Conservation (phyloP, 2,113 vertebrate species). For the Spheniscus mendiculus region DNA sequence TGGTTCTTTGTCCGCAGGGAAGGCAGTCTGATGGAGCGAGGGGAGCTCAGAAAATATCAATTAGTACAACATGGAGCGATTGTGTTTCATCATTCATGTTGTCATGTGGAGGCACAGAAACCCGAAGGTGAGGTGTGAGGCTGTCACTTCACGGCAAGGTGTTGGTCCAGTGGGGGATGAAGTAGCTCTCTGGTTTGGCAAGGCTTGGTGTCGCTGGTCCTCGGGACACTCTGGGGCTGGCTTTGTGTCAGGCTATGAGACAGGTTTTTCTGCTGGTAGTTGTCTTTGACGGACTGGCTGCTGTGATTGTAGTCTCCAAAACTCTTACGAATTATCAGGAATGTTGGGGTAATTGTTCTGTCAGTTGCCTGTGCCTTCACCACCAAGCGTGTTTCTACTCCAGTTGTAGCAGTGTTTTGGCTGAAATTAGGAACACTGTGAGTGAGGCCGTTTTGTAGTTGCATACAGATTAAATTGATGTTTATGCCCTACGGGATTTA, state of each 20-base stretch:
- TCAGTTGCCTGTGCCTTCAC: background rate
- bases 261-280: background rate
- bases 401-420: background rate
- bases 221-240: fast-evolving
- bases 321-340: background rate
- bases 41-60: background rate
- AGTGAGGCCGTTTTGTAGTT: conserved; percentile 56
- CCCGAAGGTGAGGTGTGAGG: fast-evolving
- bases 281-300: background rate
- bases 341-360: fast-evolving
- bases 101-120: background rate
- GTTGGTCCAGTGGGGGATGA: background rate
- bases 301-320: background rate
- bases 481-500: conserved; percentile 53
- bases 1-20: background rate
- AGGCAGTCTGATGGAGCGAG: background rate
- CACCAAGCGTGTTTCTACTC: background rate
- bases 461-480: conserved; percentile 69
- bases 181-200: background rate
- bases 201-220: background rate
- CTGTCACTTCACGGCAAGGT: background rate
- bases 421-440: conserved; percentile 20
- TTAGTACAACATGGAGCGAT: background rate
- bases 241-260: background rate
- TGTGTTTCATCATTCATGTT: background rate